Base-by-base conservation (phyloP, 2,113 vertebrate genomes). In the Entelurus aequoreus region DNA sequence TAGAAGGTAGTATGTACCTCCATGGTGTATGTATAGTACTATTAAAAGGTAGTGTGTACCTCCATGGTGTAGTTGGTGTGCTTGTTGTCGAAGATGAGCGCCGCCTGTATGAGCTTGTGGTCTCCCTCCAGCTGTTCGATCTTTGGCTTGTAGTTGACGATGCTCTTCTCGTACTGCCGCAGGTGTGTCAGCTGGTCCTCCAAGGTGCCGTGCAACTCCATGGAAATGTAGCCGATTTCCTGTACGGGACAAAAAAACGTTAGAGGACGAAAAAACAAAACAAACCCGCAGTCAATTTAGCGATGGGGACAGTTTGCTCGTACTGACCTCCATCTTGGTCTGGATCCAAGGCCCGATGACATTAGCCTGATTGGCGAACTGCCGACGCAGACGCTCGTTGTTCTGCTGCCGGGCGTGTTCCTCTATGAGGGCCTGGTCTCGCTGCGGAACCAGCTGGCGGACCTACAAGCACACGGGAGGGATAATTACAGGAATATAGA, bases 1-100 rank as follows among this genome's bases (percentile, higher is more conserved):
- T 38, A 38, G 37, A 38, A 38, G 37, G 5, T 38, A 7, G 37
- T 38, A 3, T 42, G 38, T 1, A 19, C 19, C 4, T 28, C 28
- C 28, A 28, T 40, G 38, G 38, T 40, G 38, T 40, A 6, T 40
- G 6, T 40, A 40, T 40, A 28, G 28, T 28, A 28, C 28, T 40
- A 40, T 40, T 40, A 40, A 0, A 5, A 40, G 38, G 6, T 40
- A 3, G 5, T 40, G 38, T 40, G 48, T 89, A 98, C 97, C 95
- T 99, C 97, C 97, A 98, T 99, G 75, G 96, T 98, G 83, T 98
- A 98, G 86, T 99, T 99, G 89, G 97, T 99, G 88, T 98, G 97
- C 85, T 99, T 98, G 86, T 99, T 99, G 90, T 99, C 97, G 0
- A 99, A 99, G 83, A 99, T 98, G 54, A 99, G 95, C 0, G 96